phyloP scores from a whole-genome alignment of 64 coral and sea anemone species.

The Montipora cactus region DNA sequence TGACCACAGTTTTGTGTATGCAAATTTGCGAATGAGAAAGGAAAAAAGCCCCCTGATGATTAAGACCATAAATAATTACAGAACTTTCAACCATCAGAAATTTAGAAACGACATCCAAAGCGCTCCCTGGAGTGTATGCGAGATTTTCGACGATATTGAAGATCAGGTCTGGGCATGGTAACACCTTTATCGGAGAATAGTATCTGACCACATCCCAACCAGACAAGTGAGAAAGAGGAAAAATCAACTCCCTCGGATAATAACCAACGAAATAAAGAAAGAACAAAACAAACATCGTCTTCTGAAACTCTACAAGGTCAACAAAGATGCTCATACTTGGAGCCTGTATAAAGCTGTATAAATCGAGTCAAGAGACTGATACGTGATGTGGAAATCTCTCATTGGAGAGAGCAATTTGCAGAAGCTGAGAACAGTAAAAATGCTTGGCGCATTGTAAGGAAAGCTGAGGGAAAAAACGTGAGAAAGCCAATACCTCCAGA shows the following conservation, averaged over 20 bases:
- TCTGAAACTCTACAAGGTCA: not conserved
- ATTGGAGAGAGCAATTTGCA: constrained; percentile 12
- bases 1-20: no score
- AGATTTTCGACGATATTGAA: constrained; percentile 38
- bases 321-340: constrained; percentile 6
- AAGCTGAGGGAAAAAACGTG: no score
- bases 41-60: not conserved
- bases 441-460: no score
- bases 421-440: not conserved
- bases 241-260: no score
- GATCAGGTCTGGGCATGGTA: constrained; percentile 49
- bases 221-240: constrained; percentile 26
- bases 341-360: not conserved
- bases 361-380: not conserved
- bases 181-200: constrained; percentile 29
- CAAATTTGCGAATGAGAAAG: constrained; percentile 2
- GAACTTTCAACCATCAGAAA: constrained; percentile 12
- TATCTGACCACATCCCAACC: constrained; percentile 11
- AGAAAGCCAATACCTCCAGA: no score
- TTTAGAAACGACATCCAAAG: constrained; percentile 30
- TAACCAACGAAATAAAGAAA: no score
- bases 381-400: not conserved
- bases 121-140: constrained; percentile 26
- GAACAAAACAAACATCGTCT: no score
- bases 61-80: constrained; percentile 37